Evolutionary conservation across 2,797 vertebrate genomes (phyloP).

Genomic region (Cetoscarus ocellatus): DNA sequence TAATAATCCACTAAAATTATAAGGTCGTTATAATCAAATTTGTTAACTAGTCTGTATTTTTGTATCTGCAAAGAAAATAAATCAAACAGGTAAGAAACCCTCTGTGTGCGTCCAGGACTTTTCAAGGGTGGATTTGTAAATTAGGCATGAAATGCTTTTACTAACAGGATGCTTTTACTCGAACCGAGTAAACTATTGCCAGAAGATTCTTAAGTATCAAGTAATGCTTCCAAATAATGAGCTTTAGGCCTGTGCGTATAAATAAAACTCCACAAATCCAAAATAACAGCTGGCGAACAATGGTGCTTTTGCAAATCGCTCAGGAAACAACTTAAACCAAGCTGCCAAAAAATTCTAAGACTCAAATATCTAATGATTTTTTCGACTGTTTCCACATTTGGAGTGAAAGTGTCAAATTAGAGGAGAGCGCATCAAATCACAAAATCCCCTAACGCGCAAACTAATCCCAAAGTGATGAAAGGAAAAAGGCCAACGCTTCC

Average conservation of each 20-base stretch:
- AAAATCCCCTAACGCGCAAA: neutral
- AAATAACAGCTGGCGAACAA: neutral
- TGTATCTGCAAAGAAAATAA: neutral
- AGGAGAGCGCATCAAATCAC: neutral
- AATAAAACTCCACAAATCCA: neutral
- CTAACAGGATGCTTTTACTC: too few relatives aligned
- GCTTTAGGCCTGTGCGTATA: conserved; percentile 7
- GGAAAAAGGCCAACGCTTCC: neutral
- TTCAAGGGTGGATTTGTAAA: too few relatives aligned
- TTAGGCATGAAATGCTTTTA: too few relatives aligned
- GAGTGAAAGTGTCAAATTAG: neutral
- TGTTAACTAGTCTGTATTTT: too few relatives aligned
- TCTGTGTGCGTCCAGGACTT: too few relatives aligned
- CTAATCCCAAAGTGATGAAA: neutral
- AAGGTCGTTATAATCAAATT: too few relatives aligned
- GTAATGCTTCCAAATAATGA: neutral
- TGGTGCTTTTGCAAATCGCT: neutral
- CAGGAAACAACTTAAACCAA: neutral
- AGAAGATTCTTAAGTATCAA: neutral
- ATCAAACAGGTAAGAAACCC: neutral
- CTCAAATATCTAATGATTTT: neutral
- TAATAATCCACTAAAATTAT: neutral
- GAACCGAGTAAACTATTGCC: too few relatives aligned
- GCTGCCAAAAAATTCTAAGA: neutral
- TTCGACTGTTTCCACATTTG: conserved; percentile 2